Conservation (phyloP, 2,888 invertebrate genomes). For the Drosophila subquinaria region DNA sequence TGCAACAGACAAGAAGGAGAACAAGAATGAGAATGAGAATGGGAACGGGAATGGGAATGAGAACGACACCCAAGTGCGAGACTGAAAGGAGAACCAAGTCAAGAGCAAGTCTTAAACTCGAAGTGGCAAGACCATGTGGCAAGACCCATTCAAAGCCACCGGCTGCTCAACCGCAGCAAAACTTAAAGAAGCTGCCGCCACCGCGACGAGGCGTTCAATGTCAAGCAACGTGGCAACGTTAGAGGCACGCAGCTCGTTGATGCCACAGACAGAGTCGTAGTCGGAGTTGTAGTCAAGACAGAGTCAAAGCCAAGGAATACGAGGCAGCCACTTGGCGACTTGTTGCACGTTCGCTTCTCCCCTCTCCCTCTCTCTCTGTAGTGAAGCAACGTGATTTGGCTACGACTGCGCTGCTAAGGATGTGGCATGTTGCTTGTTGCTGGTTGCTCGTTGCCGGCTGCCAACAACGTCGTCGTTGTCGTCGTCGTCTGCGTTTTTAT, state of each 20-base stretch:
- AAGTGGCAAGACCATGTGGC: slow-evolving; percentile 13
- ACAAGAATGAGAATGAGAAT: background rate
- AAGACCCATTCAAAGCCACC: slow-evolving; percentile 41
- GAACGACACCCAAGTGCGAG: slow-evolving; percentile 28
- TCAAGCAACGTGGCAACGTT: slow-evolving; percentile 60
- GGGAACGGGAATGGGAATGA: background rate
- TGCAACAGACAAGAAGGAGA: slow-evolving; percentile 1
- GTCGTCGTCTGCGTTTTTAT: slow-evolving; percentile 66
- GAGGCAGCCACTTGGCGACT: slow-evolving; percentile 42
- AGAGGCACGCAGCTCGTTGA: slow-evolving; percentile 50
- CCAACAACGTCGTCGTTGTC: slow-evolving; percentile 26
- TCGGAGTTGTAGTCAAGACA: background rate
- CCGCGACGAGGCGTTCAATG: slow-evolving; percentile 55
- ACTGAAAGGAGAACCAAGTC: slow-evolving; percentile 22
- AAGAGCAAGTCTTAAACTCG: slow-evolving; percentile 17
- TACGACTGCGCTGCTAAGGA: slow-evolving; percentile 44
- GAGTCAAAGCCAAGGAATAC: slow-evolving; percentile 18
- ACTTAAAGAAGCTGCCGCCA: slow-evolving; percentile 60
- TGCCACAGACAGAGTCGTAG: slow-evolving; percentile 17
- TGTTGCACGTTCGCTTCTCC: slow-evolving; percentile 37
- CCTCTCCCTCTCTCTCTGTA: slow-evolving; percentile 17
- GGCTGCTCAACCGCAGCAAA: slow-evolving; percentile 50
- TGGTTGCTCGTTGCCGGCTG: slow-evolving; percentile 29
- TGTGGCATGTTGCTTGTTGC: slow-evolving; percentile 45
- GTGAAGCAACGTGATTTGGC: slow-evolving; percentile 64